A percentile compares a stretch with the other conserved stretches of the same genome.
phyloP scores from a whole-genome alignment of 1,140 invertebrate species.

The Drosophila setifemur region DNA sequence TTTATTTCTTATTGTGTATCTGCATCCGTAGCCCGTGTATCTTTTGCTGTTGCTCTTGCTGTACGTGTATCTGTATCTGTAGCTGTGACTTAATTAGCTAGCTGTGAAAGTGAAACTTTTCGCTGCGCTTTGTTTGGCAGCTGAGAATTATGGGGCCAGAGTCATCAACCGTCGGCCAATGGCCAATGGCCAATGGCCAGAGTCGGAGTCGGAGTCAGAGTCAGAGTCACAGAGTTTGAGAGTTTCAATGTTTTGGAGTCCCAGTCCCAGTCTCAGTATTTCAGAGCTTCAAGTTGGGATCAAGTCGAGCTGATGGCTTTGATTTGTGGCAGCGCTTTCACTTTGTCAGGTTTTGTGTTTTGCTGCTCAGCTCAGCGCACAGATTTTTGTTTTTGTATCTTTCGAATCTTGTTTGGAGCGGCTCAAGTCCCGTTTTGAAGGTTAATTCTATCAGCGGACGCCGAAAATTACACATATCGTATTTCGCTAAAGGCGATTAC shows the following conservation, averaged over 20 bases:
- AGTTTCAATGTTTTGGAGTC: neutral
- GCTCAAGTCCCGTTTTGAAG: constrained; percentile 3
- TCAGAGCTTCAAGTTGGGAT: neutral
- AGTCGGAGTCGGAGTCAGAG: neutral
- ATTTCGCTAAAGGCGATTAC: constrained; percentile 9
- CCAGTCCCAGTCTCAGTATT: neutral
- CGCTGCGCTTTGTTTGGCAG: constrained; percentile 16
- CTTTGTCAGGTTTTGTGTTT: constrained; percentile 39
- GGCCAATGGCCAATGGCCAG: constrained; percentile 19
- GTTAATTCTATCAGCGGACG: constrained; percentile 17
- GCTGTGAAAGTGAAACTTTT: constrained; percentile 60
- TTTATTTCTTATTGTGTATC: neutral
- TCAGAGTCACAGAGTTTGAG: neutral
- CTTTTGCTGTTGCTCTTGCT: no score
- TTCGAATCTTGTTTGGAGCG: no score
- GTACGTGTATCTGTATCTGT: neutral
- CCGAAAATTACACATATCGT: neutral
- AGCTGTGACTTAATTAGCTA: constrained; percentile 45
- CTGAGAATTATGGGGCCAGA: constrained; percentile 46
- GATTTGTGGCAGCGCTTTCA: constrained; percentile 74
- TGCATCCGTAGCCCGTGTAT: no score
- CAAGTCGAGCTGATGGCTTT: constrained; percentile 34
- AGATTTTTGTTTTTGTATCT: no score
- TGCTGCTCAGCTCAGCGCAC: neutral
- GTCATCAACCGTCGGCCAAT: constrained; percentile 24